Evolutionary conservation across 2,113 vertebrate species (phyloP), one percentile per base, ranked within the genome.

Genomic region (Nesogale talazaci): DNA sequence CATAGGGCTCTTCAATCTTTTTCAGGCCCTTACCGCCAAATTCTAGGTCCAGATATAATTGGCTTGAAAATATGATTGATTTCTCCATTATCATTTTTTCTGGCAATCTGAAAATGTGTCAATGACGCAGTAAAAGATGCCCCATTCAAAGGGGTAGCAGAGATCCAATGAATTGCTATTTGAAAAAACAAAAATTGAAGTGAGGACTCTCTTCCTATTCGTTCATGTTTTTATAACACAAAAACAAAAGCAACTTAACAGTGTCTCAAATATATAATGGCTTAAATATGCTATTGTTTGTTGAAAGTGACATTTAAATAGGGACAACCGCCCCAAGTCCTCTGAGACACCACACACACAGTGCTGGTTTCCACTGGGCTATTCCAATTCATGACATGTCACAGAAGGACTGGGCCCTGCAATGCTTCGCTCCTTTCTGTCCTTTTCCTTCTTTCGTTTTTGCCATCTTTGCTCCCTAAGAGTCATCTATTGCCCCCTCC

Each of bases 31-130:
- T 87, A 87, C 79, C 61, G 83, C 36, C 14, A 46, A 46, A 86
- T 76, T 86, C 77, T 52, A 84, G 74, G 22, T 72, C 93, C 36
- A 31, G 57, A 56, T 74, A 11, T 75, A 90, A 83, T 36, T 80
- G 36, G 9, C 77, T 92, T 90, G 63, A 90, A 94, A 93, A 72
- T 59, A 70, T 69, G 59, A 91, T 59, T 70, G 57, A 86, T 90
- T 90, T 83, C 40, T 80, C 34, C 52, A 40, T 70, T 89, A 88
- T 84, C 23, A 87, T 38, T 61, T 91, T 91, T 78, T 76, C 79
- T 91, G 31, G 20, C 12, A 4, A 6, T 86, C 36, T 74, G 59
- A 87, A 76, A 38, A 87, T 40, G 61, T 81, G 19, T 78, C 38
- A 31, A 0, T 70, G n/a, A 92, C 6, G 5, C 72, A 81, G 10